These are phyloP conservation scores for Florisuga fusca DNA, from an alignment of 2,797 vertebrate genomes.

Conservation along the genomic window DNA sequence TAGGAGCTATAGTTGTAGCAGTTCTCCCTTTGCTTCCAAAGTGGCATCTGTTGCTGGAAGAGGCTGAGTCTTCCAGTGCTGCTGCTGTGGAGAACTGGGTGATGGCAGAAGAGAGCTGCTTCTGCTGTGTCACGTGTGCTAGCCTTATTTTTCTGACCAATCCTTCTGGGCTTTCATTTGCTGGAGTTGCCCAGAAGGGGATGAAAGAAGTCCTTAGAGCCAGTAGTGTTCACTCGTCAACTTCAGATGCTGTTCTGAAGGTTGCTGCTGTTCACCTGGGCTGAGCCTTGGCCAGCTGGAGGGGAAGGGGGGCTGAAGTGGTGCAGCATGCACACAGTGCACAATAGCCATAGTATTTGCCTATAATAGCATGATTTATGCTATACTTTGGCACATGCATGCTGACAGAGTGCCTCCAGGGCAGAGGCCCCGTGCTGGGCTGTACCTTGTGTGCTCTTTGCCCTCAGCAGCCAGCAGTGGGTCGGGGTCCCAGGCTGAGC, in stretches of 20 bases:
- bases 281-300: not conserved
- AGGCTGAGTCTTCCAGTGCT: not conserved
- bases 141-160: not conserved
- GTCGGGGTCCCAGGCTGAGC: not conserved
- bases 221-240: not conserved
- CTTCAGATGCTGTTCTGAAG: not conserved
- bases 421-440: not conserved
- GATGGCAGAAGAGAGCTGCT: not conserved
- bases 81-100: not conserved
- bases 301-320: not conserved
- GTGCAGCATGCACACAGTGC: not conserved
- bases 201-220: not conserved
- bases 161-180: not conserved
- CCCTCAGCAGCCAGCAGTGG: not conserved
- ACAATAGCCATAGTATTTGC: not conserved
- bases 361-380: not conserved
- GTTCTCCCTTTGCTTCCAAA: not conserved
- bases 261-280: not conserved
- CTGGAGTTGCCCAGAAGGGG: not conserved
- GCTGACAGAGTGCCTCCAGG: not conserved
- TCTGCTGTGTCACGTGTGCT: not conserved
- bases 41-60: not conserved
- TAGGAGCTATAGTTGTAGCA: not conserved
- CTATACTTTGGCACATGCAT: rapidly evolving
- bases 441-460: rapidly evolving